Evolutionary conservation across 2,888 invertebrate species (phyloP), one percentile per base, ranked within the genome.

Genomic region (Macrosoma leucophasiata): DNA sequence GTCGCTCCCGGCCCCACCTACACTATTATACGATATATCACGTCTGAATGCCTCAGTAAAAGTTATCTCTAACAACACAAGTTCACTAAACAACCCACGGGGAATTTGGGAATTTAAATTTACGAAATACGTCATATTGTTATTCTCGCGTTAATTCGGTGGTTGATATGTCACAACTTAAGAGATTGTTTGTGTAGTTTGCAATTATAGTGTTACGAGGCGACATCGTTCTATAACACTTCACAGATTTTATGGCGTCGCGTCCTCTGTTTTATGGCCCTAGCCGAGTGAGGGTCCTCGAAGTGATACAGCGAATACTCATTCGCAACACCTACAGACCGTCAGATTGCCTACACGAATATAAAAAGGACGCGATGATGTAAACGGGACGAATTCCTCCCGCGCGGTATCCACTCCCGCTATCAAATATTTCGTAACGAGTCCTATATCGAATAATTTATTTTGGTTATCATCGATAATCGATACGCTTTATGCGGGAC

Each of bases 231-330:
- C n/a, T n/a, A n/a, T n/a, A n/a, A n/a, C n/a, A n/a, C n/a, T n/a
- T n/a, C n/a, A n/a, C n/a, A 36, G 62, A 58, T 70, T 78, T 77
- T 75, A 78, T 68, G 61, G 63, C 56, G 57, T 62, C 61, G 60
- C 64, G 65, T 59, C 58, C 62, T 62, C 62, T 62, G 59, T 64
- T 81, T 79, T 78, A 79, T 64, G 60, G 57, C 64, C 62, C 58
- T 50, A 55, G 58, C 54, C 59, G 65, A 59, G 54, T 55, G 61
- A 67, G 63, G 62, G 59, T 55, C 54, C 65, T 66, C 55, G 50
- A 62, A 63, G 66, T 54, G 57, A 64, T 62, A 69, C 53, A 56
- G 48, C 52, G 46, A 52, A 58, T 56, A 53, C 48, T 41, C 24
- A 23, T 29, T 29, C 11, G 52, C 48, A 46, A 47, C 61, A 62